Percentiles rank a stretch among this genome's conserved stretches.
phyloP scores from a whole-genome alignment of 2,113 vertebrate genomes.

The Ciconia maguari region DNA sequence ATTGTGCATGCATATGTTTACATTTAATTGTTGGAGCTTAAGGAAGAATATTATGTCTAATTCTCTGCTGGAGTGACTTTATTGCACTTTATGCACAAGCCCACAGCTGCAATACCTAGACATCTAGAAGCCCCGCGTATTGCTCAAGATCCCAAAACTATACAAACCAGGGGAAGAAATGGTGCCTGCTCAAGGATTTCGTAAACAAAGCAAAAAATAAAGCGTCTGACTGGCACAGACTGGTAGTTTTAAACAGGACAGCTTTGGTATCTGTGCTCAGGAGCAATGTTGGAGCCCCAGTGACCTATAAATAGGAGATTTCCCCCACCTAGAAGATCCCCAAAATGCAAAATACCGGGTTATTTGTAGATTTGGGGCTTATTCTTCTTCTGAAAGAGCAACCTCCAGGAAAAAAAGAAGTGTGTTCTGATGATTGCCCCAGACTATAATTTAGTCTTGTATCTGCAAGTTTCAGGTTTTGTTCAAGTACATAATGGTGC shows the following conservation, averaged over 20 bases:
- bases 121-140: background rate
- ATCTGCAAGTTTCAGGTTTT: slow-evolving; percentile 55
- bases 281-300: background rate
- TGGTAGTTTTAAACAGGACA: background rate
- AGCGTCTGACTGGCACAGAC: too few relatives aligned
- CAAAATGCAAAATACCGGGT: background rate
- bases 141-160: background rate
- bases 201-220: background rate
- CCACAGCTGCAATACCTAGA: background rate
- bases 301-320: background rate
- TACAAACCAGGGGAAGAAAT: background rate
- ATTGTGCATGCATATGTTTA: background rate
- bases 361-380: background rate
- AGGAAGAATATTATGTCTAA: background rate
- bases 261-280: background rate
- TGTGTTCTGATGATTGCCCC: background rate
- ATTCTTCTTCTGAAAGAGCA: background rate
- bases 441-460: slow-evolving; percentile 62
- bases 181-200: background rate
- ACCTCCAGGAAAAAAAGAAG: background rate
- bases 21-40: background rate
- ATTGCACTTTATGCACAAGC: background rate
- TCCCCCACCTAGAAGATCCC: background rate
- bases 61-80: background rate
- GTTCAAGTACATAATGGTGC: slow-evolving; percentile 50